Evolutionary conservation across 2,113 vertebrate species (phyloP), one percentile per base, ranked within the genome.

Genomic region (Siniperca chuatsi): DNA sequence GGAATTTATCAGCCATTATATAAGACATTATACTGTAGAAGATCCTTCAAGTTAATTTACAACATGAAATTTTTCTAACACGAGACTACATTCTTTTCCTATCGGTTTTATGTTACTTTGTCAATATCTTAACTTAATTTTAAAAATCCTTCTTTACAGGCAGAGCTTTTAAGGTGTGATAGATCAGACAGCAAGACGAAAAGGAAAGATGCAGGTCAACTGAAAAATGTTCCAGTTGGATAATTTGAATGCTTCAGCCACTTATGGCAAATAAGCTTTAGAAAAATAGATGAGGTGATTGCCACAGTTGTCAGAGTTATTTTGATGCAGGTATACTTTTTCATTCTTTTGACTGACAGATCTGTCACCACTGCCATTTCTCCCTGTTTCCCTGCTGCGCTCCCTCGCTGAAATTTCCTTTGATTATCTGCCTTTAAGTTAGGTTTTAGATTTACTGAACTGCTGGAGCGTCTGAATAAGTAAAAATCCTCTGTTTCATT

Each of bases 361-460:
- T 90, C 85, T 88, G 90, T 92, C 90, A 90, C 78, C 93, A 37
- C 74, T 78, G 72, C 77, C 66, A 77, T 85, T 83, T 73, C 89
- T 89, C 81, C 66, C 76, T 44, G 78, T 89, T 79, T 42, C 78
- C 88, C 90, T 37, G 88, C 86, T 91, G 85, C 29, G 70, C 75
- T 86, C 72, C 66, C 85, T 81, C 50, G 57, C 90, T 86, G 74
- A 91, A 89, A 79, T 79, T 21, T 79, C 86, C 81, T 92, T 91
- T 93, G 89, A 92, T 90, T 85, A 85, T 79, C 79, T 33, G 73
- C 82, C 76, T 83, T 86, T 84, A 85, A 78, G 85, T 90, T 89
- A 25, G 61, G 61, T 80, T 74, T 83, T 37, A 67, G 72, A 89
- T 84, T 83, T 6, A 42, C 71, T n/a, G 68, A 84, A 60, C 86